Conservation (phyloP, 1,140 invertebrate genomes). For the Psilanteris sp. region DNA sequence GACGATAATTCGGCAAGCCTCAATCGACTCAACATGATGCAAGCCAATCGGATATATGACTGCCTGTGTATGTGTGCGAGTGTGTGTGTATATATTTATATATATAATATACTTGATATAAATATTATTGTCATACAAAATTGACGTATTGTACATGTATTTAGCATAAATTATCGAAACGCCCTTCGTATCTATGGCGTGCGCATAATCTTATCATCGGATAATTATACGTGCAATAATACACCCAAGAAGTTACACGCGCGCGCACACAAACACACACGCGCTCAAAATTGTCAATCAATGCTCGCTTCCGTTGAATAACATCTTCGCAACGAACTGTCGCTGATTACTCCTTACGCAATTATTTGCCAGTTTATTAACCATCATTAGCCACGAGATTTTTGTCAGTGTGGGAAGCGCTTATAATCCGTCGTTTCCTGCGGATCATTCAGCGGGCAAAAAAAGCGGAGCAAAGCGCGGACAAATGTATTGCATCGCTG, state of each 20-base stretch:
- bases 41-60: too few species aligned
- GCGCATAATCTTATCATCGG: constrained; percentile 6
- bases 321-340: constrained; percentile 2
- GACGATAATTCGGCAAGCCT: constrained; percentile 4
- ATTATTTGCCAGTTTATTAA: constrained; percentile 31
- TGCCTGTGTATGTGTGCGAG: too few species aligned
- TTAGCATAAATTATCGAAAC: constrained; percentile 22
- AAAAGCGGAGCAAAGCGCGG: constrained; percentile 4
- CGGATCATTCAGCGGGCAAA: constrained; percentile 1
- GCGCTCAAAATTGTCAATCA: constrained; percentile 14
- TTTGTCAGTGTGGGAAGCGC: constrained; percentile 44
- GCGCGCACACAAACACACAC: too few species aligned
- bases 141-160: constrained; percentile 10
- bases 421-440: constrained; percentile 39
- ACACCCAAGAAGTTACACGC: too few species aligned
- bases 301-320: constrained; percentile 15
- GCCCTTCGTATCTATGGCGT: neutral
- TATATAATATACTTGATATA: constrained; percentile 34
- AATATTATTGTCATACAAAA: constrained; percentile 43
- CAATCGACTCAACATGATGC: too few species aligned
- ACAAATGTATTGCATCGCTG: constrained; percentile 9
- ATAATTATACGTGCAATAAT: constrained; percentile 16
- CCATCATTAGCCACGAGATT: constrained; percentile 33
- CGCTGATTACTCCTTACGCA: constrained; percentile 20
- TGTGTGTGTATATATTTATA: too few species aligned